Evolutionary conservation across 2,797 vertebrate genomes (phyloP), one percentile per base, ranked within the genome.

Genomic region (Siniperca scherzeri): DNA sequence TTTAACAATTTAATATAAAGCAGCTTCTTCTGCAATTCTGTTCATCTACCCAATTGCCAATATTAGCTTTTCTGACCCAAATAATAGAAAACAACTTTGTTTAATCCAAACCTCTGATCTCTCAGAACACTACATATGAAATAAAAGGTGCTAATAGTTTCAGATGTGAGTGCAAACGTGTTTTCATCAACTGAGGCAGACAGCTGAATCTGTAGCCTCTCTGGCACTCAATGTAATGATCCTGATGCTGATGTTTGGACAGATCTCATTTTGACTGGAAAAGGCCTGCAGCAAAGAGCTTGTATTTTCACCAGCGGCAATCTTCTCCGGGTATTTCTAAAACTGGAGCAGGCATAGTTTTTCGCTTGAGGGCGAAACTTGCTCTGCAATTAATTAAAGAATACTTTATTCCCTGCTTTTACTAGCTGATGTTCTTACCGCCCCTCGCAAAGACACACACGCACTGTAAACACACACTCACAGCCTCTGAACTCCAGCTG

Each of bases 361-460:
- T 76, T 85, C 42, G 59, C 88, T 82, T 5, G 10, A 78, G 77
- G 89, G 88, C 56, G 9, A 85, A 88, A 85, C 74, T 80, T 89
- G 74, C 55, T 81, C 81, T 74, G 81, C 74, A 82, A 89, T 90
- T 88, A 86, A 90, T 92, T 88, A 91, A 75, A 74, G 73, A 80
- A 14, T 56, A 25, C 59, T 74, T 79, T 79, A 61, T 71, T 69
- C 52, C 42, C 48, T 19, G 17, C 60, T 87, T 82, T 78, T 80
- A 73, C 65, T 55, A 38, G 64, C 73, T 61, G 25, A 77, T 82
- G 56, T 70, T 77, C 74, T 70, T 55, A 40, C 33, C 52, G 25
- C 57, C n/a, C 65, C 22, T 73, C 38, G 68, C 70, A 72, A 69
- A 74, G 16, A 73, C 70, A 30, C 21, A 21, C 62, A 50, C 50